These are phyloP conservation scores for Epirrhoe alternata DNA, from an alignment of 2,888 invertebrate genomes.

Conservation along the genomic window DNA sequence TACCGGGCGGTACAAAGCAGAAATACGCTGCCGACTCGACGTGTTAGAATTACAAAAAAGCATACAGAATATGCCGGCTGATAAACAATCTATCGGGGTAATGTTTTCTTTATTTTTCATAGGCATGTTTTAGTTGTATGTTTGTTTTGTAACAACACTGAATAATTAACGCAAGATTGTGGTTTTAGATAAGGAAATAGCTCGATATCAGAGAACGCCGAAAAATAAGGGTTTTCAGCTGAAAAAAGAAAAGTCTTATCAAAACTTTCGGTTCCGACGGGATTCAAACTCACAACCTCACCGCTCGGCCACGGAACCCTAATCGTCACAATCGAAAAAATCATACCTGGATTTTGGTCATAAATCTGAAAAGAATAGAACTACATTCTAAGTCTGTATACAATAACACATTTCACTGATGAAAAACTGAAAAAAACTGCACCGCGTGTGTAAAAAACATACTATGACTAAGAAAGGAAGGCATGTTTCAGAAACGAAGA, in stretches of 20 bases:
- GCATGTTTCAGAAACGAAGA: conserved; percentile 25
- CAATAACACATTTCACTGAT: no score
- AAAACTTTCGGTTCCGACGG: no score
- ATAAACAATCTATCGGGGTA: conserved; percentile 66
- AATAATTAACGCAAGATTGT: neutral
- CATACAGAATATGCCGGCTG: conserved; percentile 60
- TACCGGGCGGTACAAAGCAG: conserved; percentile 77
- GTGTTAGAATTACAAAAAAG: conserved; percentile 80
- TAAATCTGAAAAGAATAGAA: no score
- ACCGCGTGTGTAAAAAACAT: no score
- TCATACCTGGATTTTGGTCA: no score
- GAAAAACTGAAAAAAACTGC: no score
- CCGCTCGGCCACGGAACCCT: no score
- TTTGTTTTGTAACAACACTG: conserved; percentile 5
- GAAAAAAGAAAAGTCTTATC: no score
- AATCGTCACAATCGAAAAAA: no score
- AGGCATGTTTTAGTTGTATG: neutral
- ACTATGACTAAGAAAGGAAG: neutral
- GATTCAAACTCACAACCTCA: no score
- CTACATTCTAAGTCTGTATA: no score
- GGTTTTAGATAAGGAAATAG: neutral
- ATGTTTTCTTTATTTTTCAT: conserved; percentile 28
- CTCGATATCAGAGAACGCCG: neutral
- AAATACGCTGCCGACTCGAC: conserved; percentile 71
- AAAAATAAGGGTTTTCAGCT: no score